Evolutionary conservation across 2,113 vertebrate species (phyloP), one percentile per base, ranked within the genome.

Genomic region (Archilochus colubris): DNA sequence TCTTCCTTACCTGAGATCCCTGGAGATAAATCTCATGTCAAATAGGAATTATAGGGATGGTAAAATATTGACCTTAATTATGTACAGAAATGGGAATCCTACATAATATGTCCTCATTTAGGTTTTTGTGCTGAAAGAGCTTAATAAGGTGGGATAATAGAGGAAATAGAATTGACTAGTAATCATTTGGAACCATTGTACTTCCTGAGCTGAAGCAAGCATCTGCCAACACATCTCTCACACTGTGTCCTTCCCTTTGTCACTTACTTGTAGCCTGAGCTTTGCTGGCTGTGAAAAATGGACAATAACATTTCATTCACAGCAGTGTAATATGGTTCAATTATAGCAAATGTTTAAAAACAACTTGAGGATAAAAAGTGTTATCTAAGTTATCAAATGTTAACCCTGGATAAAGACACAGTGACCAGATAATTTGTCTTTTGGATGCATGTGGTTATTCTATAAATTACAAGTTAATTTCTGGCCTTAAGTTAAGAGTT

Each of bases 261-360:
- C 31, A 31, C 28, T 87, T 19, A 3, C 5, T 13, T 58, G 81
- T 79, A 82, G 74, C 54, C 63, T 77, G 70, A 68, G 70, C 70
- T 85, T 86, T 86, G 69, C 84, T 92, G 64, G 33, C 84, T 89
- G 67, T 89, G 81, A 80, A 76, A 66, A 57, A 72, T 4, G n/a
- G 82, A 62, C 84, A 54, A 31, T 76, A 91, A 80, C 80, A 70
- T 76, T 75, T 86, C 43, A 51, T 73, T 62, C 57, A 67, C 10
- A 36, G 28, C 40, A 81, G 38, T 59, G 14, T 81, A 53, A 95
- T 82, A 84, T 51, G 74, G n/a, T 51, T 93, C 89, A 80, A 82
- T 92, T 95, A 84, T 8, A 85, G 75, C 38, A 55, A 69, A 82
- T 66, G 58, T 82, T 94, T 92, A 79, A 92, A 94, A 95, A 81